Base-by-base conservation (phyloP, 1,140 invertebrate species). In the Ruditapes philippinarum region DNA sequence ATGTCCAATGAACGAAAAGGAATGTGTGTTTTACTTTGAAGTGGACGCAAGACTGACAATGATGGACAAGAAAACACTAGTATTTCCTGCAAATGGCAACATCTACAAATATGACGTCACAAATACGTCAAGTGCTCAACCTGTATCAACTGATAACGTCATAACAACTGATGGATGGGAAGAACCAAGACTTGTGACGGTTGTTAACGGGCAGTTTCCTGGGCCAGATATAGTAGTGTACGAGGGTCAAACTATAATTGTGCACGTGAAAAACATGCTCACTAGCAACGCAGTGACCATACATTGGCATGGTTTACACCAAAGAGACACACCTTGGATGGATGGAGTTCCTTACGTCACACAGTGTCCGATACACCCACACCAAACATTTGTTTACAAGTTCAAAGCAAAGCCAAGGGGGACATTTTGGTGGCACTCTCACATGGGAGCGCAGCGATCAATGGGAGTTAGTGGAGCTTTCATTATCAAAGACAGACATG, bases 311-410 rank as follows among this genome's bases (percentile, higher is more conserved):
- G 98, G 98, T 57, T 97, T 98, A 68, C 97, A 97, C 95, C 98
- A 98, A 96, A 96, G 97, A 54, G 97, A 97, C 62, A 97, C 97
- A 2, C 98, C 98, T 91, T 98, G 98, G 95, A 98, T 98, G 95
- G 98, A 99, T 94, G 98, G 98, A 49, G 98, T 98, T 38, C 98
- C 98, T 5, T 98, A 97, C 89, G 97, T 99, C 11, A 98, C 98
- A 0, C 98, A 99, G 95, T 99, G 98, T 95, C 98, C 98, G 4
- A 99, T 99, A 92, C 96, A 97, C 85, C 97, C 98, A 93, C 97
- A 97, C 92, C 97, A 98, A 92, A 97, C 97, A 0, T 99, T 98
- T 95, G 97, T 97, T 92, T 98, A 98, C 93, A 97, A 97, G 95
- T 98, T 95, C 54, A 85, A 74, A 49, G 94, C 93, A 0, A 54